These are phyloP conservation scores for Vanacampus margaritifer DNA, from an alignment of 2,113 vertebrate species.

Conservation along the genomic window DNA sequence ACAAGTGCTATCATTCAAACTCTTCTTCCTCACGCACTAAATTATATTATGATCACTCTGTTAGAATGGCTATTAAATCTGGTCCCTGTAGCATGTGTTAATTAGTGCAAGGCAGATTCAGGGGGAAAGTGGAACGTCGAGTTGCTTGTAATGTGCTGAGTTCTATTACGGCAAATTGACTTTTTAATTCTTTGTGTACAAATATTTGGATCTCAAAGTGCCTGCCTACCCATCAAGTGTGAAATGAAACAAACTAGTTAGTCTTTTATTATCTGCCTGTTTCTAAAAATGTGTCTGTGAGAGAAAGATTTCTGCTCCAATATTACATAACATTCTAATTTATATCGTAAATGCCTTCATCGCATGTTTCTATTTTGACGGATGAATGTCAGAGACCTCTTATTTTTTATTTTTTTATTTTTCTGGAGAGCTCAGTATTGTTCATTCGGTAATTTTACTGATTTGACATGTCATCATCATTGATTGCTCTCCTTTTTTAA, in stretches of 20 bases:
- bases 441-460: too few relatives aligned
- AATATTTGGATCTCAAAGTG: neutral
- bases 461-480: too few relatives aligned
- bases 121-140: neutral
- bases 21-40: neutral
- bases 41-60: neutral
- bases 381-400: neutral
- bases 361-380: neutral
- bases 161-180: neutral
- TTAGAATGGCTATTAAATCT: neutral
- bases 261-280: neutral
- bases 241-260: neutral
- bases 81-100: neutral
- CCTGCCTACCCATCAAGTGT: neutral
- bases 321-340: neutral
- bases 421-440: too few relatives aligned
- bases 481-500: too few relatives aligned
- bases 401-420: too few relatives aligned
- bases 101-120: neutral
- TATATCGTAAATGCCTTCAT: neutral
- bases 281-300: neutral
- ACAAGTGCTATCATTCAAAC: neutral
- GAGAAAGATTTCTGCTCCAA: neutral
- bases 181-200: neutral
- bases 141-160: neutral